Percentiles rank a stretch among this genome's conserved stretches.
phyloP scores from a whole-genome alignment of 2,797 vertebrate species.

The Lophotriccus pileatus region DNA sequence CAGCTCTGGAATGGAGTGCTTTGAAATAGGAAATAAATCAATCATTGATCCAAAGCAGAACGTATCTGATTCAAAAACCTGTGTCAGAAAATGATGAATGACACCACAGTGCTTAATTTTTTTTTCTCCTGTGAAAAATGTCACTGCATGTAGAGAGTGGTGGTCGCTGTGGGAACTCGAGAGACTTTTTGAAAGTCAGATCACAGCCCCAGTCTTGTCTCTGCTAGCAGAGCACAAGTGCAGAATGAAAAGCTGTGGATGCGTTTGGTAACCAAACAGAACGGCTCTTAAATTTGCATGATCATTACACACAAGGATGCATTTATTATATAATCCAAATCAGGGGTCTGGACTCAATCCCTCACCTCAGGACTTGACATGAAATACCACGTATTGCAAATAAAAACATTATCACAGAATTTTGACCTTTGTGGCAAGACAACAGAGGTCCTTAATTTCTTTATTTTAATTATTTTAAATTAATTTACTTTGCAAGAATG shows the following conservation, averaged over 20 bases:
- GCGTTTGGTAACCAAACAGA: neutral
- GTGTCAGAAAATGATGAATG: constrained; percentile 30
- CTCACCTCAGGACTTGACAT: neutral
- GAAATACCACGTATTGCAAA: neutral
- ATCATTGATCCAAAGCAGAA: neutral
- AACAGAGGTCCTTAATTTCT: neutral
- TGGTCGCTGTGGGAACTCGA: neutral
- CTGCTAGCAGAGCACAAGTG: neutral
- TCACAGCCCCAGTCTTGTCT: neutral
- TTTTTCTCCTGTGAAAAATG: constrained; percentile 20
- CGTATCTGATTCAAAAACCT: neutral
- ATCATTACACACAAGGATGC: neutral
- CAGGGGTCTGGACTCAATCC: neutral
- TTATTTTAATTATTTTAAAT: neutral
- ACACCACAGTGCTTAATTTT: neutral
- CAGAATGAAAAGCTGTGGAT: neutral
- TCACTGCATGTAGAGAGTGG: neutral
- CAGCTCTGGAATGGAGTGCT: neutral
- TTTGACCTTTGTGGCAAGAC: neutral
- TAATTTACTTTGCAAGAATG: neutral
- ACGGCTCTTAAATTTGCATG: neutral
- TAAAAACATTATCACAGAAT: neutral
- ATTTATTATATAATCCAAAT: neutral
- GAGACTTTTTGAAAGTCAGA: constrained; percentile 6
- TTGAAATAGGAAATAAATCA: constrained; percentile 33